These are phyloP conservation scores for Eremophila alpestris DNA, from an alignment of 2,797 vertebrate genomes.

Conservation along the genomic window DNA sequence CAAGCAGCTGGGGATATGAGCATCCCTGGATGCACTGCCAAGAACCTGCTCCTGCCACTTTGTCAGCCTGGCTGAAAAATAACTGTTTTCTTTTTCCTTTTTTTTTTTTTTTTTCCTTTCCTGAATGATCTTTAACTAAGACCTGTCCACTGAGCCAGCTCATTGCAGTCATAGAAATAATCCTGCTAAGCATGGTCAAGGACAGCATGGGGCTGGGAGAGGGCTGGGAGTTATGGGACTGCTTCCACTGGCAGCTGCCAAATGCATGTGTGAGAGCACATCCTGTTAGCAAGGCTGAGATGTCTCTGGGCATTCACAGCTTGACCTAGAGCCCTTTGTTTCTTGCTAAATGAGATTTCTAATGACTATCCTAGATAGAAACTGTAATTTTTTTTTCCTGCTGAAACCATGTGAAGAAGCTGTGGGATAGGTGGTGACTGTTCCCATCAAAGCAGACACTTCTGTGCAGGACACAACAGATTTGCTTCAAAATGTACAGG, in stretches of 20 bases:
- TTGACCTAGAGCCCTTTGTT: not conserved
- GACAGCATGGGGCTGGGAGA: not conserved
- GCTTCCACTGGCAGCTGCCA: not conserved
- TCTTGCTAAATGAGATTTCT: not conserved
- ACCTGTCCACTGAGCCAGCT: not conserved
- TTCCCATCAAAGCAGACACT: not conserved
- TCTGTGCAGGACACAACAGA: not conserved
- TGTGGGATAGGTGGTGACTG: not conserved
- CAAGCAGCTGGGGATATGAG: not conserved
- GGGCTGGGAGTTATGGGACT: not conserved
- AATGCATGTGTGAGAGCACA: not conserved
- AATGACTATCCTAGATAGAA: not conserved
- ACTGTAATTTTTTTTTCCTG: not conserved
- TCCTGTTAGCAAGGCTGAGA: not conserved
- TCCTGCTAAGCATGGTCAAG: not conserved
- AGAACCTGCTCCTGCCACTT: not conserved
- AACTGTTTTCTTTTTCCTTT: not conserved
- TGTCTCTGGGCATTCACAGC: not conserved
- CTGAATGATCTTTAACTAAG: not conserved
- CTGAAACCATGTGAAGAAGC: not conserved
- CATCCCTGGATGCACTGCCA: not conserved
- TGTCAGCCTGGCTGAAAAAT: not conserved
- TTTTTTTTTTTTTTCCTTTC: too few relatives aligned
- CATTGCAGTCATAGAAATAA: not conserved
- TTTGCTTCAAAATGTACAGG: not conserved